phyloP scores from a whole-genome alignment of 2,113 vertebrate species.

The Lepidothrix coronata region DNA sequence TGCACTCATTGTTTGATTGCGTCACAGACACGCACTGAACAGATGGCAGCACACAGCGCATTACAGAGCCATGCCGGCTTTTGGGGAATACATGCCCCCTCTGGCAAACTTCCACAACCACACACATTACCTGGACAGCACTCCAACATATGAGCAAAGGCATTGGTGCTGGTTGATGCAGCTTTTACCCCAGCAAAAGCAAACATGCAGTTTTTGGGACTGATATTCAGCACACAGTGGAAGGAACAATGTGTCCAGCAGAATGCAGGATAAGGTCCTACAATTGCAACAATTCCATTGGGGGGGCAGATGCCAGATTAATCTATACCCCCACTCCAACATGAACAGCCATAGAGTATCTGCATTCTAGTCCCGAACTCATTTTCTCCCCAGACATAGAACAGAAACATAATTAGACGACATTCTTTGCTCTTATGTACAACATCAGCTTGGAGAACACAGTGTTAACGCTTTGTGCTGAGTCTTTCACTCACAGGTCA shows the following conservation, averaged over 20 bases:
- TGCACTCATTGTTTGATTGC: constrained; percentile 17
- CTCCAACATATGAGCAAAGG: constrained; percentile 55
- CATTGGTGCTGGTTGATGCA: constrained; percentile 48
- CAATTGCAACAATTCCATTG: constrained; percentile 17
- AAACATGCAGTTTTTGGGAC: constrained; percentile 57
- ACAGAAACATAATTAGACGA: constrained; percentile 41
- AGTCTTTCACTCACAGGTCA: constrained; percentile 53
- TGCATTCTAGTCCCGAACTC: constrained; percentile 56
- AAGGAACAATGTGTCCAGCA: constrained; percentile 61
- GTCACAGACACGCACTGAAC: constrained; percentile 58
- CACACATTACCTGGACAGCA: constrained; percentile 54
- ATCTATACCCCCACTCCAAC: background rate
- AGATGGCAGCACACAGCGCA: constrained; percentile 63
- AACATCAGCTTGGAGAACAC: constrained; percentile 46
- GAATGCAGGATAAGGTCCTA: constrained; percentile 58
- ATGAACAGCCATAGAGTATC: background rate
- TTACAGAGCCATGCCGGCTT: constrained; percentile 57
- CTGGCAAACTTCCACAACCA: constrained; percentile 58
- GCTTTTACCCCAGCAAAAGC: constrained; percentile 61
- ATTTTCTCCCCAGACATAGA: constrained; percentile 54
- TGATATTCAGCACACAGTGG: constrained; percentile 51
- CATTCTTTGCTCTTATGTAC: constrained; percentile 23
- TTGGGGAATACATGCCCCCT: constrained; percentile 63
- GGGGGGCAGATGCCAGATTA: background rate
- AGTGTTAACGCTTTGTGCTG: constrained; percentile 54